These are phyloP conservation scores for Luperina nickerlii DNA, from an alignment of 2,888 invertebrate species.

Conservation along the genomic window DNA sequence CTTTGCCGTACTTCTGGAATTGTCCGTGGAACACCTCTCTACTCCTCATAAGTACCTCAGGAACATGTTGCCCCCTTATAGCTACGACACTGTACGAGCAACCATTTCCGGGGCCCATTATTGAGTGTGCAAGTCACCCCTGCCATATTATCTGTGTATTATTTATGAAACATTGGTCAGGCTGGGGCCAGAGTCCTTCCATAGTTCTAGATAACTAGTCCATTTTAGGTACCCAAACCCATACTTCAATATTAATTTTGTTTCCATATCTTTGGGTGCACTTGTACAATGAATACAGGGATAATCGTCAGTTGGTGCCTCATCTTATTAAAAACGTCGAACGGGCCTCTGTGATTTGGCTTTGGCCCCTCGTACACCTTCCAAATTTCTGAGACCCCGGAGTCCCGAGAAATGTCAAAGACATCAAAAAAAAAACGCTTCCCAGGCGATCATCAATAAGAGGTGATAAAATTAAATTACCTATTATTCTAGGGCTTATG, in stretches of 20 bases:
- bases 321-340: not conserved
- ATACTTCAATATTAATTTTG: not conserved
- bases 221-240: not conserved
- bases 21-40: too few relatives aligned
- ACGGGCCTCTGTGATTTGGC: not conserved
- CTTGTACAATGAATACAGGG: not conserved
- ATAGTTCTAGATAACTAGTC: not conserved
- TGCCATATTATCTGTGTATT: not conserved
- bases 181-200: not conserved
- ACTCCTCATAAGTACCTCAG: too few relatives aligned
- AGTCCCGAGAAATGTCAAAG: not conserved
- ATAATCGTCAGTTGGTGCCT: not conserved
- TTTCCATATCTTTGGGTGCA: not conserved
- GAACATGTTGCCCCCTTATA: too few relatives aligned
- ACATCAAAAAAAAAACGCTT: not conserved
- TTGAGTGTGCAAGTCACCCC: not conserved
- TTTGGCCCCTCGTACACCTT: not conserved
- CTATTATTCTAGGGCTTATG: not conserved
- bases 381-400: not conserved
- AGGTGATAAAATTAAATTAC: not conserved
- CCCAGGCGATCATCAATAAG: not conserved
- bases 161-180: not conserved
- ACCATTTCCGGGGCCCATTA: not conserved
- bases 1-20: too few relatives aligned
- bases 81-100: not conserved